phyloP scores from a whole-genome alignment of 2,797 vertebrate species.

The Sebastes diaconus region DNA sequence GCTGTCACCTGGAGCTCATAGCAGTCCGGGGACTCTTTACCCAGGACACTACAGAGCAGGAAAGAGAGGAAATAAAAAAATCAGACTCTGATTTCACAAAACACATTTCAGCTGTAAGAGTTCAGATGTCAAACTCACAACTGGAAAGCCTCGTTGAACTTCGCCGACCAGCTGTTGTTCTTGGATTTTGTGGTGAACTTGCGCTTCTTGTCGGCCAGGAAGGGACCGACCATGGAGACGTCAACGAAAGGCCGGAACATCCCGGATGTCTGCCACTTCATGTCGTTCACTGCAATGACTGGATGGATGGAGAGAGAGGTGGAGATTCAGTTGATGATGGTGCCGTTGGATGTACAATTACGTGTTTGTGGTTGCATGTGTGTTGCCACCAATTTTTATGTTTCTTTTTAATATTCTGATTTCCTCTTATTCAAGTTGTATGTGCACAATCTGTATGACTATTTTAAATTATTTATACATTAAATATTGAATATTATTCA shows the following conservation, averaged over 20 bases:
- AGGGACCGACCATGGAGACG: slow-evolving; percentile 92
- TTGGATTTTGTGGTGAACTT: slow-evolving; percentile 98
- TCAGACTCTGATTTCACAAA: neutral
- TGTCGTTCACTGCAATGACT: slow-evolving; percentile 96
- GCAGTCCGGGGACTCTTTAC: slow-evolving; percentile 89
- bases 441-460: neutral
- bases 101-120: neutral
- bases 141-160: slow-evolving; percentile 96
- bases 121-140: slow-evolving; percentile 86
- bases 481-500: too few relatives aligned
- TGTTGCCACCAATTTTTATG: too few relatives aligned
- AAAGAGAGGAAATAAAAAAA: neutral
- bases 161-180: slow-evolving; percentile 97
- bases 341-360: neutral
- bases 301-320: slow-evolving; percentile 19
- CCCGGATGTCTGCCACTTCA: slow-evolving; percentile 97
- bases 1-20: slow-evolving; percentile 95
- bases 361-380: neutral
- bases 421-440: neutral
- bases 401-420: neutral
- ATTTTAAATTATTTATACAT: neutral
- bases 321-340: neutral
- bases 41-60: slow-evolving; percentile 83
- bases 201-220: slow-evolving; percentile 94
- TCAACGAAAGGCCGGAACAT: slow-evolving; percentile 98